A percentile compares a stretch with the other conserved stretches of the same genome.
These are phyloP conservation scores for Perdita meconis DNA, from an alignment of 2,888 invertebrate species.

Conservation along the genomic window DNA sequence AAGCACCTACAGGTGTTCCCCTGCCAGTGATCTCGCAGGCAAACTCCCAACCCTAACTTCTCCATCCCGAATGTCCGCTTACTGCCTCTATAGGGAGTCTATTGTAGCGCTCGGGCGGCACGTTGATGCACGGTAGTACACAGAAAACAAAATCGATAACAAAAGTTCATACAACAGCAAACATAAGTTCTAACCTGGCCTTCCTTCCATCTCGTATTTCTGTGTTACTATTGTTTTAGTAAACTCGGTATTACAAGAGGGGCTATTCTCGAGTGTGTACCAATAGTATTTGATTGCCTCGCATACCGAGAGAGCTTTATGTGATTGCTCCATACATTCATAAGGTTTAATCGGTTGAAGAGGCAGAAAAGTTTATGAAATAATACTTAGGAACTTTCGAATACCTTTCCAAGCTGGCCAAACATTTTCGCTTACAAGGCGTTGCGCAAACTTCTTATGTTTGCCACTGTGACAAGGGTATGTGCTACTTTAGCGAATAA, in stretches of 20 bases:
- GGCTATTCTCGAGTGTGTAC: neutral
- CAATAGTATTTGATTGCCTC: neutral
- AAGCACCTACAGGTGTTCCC: conserved; percentile 8
- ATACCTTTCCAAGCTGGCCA: too few species aligned
- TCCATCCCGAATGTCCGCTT: conserved; percentile 9
- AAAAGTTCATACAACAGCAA: neutral
- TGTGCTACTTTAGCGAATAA: too few species aligned
- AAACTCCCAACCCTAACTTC: conserved; percentile 17
- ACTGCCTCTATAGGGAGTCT: neutral
- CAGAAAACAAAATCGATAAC: conserved; percentile 7
- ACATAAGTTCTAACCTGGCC: neutral
- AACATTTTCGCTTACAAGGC: too few species aligned
- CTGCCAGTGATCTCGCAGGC: neutral
- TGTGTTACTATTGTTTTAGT: too few species aligned
- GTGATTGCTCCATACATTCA: too few species aligned
- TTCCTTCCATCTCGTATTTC: neutral
- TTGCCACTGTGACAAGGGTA: too few species aligned
- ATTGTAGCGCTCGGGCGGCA: neutral
- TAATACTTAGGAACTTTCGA: too few species aligned
- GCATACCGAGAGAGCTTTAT: too few species aligned
- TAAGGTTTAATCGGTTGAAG: too few species aligned
- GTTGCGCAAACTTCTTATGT: too few species aligned
- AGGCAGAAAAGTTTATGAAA: too few species aligned
- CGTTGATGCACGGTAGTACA: neutral
- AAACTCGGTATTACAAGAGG: too few species aligned